Evolutionary conservation across 2,113 vertebrate genomes (phyloP), one percentile per base, ranked within the genome.

Genomic region (Limnothrissa miodon): DNA sequence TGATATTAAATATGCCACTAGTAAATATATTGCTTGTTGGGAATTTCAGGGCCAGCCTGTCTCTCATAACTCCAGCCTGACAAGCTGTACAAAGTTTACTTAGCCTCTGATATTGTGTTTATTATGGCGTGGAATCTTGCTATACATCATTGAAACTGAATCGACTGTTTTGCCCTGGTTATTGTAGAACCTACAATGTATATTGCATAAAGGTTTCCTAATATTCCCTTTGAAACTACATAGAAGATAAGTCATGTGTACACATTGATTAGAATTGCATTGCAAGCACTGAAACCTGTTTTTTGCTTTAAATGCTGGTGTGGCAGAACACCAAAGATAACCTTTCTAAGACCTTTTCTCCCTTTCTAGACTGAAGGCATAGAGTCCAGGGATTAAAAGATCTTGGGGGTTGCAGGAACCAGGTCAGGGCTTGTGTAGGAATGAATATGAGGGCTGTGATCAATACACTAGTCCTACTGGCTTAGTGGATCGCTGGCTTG

Each of bases 1-100:
- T 70, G 25, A 45, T 85, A 46, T 25, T 36, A 48, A 46, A 82
- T 45, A 62, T 36, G 78, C 19, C 39, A 56, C 13, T 23, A 1
- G 78, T 62, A 78, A 87, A 74, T 78, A 85, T 53, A 33, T 45
- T 45, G 79, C 79, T 70, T 19, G 44, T 15, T 48, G 3, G 3
- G 17, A 74, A 5, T 5, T n/a, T 0, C 39, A 25, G 78, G 51
- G 66, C n/a, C 45, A 59, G 78, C 48, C 39, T 36, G 36, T 25
- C 66, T 78, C 33, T 78, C 19, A 78, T 53, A n/a, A 46, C 23
- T 15, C n/a, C 25, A 21, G 21, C 8, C 62, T 5, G 36, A 33
- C 33, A 23, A 66, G 79, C 10, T 39, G 13, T 25, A 44, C 39
- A 25, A 45, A n/a, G 51, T 39, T 80, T 78, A 44, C 51, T 80